These are phyloP conservation scores for Capreolus pygargus DNA, from an alignment of 2,113 vertebrate genomes.

Conservation along the genomic window DNA sequence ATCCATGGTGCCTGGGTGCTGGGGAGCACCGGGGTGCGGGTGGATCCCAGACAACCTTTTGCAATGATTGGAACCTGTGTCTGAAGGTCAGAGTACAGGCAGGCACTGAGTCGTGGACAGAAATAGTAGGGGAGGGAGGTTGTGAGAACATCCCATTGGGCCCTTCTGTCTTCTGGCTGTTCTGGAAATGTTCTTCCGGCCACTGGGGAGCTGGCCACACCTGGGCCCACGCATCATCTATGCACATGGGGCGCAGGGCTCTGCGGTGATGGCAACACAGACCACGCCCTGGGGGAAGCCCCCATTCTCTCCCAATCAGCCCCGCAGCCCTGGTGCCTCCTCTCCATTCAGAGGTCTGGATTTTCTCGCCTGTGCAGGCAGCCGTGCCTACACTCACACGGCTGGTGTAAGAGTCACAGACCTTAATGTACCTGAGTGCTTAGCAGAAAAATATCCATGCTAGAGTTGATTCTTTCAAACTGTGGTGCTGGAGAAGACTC, in stretches of 20 bases:
- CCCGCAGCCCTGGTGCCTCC: rapidly evolving
- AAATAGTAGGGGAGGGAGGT: neutral
- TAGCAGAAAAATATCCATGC: neutral
- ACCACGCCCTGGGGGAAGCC: too few species aligned
- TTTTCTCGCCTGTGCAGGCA: neutral
- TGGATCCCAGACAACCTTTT: neutral
- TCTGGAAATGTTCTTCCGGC: neutral
- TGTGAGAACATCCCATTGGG: neutral
- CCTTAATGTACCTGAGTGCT: neutral
- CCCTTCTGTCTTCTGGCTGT: neutral
- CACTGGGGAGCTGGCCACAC: too few species aligned
- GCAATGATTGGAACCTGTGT: neutral
- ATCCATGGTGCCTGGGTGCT: rapidly evolving
- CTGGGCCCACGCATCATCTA: rapidly evolving
- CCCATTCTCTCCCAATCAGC: rapidly evolving
- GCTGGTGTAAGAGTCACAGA: neutral
- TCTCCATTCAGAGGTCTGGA: neutral
- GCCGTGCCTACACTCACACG: rapidly evolving
- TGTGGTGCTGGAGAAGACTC: neutral
- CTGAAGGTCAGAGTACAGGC: neutral
- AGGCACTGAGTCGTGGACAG: neutral
- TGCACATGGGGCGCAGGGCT: rapidly evolving
- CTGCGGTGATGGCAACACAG: neutral
- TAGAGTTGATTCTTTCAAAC: neutral
- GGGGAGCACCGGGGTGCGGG: neutral